Conservation (phyloP, 2,113 vertebrate genomes). For the Beaufortia kweichowensis region DNA sequence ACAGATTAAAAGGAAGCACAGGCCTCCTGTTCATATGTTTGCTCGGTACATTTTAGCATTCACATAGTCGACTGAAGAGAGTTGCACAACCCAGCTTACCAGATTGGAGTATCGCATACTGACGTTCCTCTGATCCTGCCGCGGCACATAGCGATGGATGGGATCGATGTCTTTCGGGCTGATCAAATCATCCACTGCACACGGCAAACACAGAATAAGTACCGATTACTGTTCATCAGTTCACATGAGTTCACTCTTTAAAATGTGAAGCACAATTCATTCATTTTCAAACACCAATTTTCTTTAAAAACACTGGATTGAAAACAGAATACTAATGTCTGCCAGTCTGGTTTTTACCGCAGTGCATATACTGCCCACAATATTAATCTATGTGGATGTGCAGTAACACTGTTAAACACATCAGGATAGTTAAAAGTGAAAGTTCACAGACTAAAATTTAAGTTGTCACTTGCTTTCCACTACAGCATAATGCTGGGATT, state of each 20-base stretch:
- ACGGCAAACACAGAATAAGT: slow-evolving; percentile 16
- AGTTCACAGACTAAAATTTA: not conserved
- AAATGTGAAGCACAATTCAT: not conserved
- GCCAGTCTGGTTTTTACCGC: not conserved
- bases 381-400: not conserved
- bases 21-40: not conserved
- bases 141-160: slow-evolving; percentile 82
- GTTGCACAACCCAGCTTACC: slow-evolving; percentile 67
- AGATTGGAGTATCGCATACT: slow-evolving; percentile 98
- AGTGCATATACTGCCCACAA: slow-evolving; percentile 1
- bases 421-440: not conserved
- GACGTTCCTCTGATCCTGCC: slow-evolving; percentile 87
- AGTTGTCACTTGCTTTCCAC: no score
- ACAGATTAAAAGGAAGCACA: slow-evolving; percentile 13
- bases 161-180: slow-evolving; percentile 95
- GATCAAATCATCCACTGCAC: slow-evolving; percentile 87
- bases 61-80: not conserved
- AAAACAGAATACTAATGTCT: not conserved
- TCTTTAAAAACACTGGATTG: not conserved
- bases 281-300: no score
- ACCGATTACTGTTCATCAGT: not conserved
- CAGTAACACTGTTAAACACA: slow-evolving; percentile 6
- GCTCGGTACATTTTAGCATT: not conserved
- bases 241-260: not conserved
- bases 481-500: no score